Conservation (phyloP, 1,140 invertebrate species). For the Macrosteles quadrilineatus region DNA sequence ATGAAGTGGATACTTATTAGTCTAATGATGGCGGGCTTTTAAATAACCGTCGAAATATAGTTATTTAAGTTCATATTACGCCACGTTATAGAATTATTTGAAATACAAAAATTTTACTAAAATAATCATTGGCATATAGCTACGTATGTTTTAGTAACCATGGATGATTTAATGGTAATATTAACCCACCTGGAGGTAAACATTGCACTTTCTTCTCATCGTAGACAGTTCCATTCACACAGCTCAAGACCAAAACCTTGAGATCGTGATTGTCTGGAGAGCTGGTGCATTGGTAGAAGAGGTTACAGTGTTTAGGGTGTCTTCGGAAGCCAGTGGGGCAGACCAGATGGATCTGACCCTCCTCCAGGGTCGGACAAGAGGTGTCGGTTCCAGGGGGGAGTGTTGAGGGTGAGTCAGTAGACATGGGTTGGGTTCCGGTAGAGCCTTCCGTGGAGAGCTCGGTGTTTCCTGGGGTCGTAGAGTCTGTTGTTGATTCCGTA, state of each 20-base stretch:
- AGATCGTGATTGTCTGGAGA: conserved; percentile 62
- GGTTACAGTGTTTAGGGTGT: conserved; percentile 80
- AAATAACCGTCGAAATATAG: too few species aligned
- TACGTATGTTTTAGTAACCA: too few species aligned
- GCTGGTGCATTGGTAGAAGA: conserved; percentile 80
- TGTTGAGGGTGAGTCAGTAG: conserved; percentile 36
- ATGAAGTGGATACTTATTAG: too few species aligned
- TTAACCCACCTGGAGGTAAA: conserved; percentile 53
- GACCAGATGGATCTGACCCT: conserved; percentile 66
- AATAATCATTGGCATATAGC: too few species aligned
- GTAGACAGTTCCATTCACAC: conserved; percentile 73
- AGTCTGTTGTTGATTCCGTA: conserved; percentile 13
- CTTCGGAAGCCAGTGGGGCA: conserved; percentile 80
- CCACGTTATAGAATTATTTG: too few species aligned
- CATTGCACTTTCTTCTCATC: conserved; percentile 73
- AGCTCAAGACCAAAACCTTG: conserved; percentile 70
- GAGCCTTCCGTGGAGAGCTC: conserved; percentile 29
- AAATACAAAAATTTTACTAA: too few species aligned
- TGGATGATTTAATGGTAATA: too few species aligned
- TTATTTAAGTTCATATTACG: too few species aligned
- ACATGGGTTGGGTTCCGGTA: conserved; percentile 35
- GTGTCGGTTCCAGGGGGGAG: conserved; percentile 47
- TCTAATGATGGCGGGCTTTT: too few species aligned
- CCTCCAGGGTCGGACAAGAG: conserved; percentile 39
- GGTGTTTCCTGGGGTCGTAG: not conserved